Evolutionary conservation across 2,113 vertebrate genomes (phyloP), one percentile per base, ranked within the genome.

Genomic region (Toxotes chatareus): DNA sequence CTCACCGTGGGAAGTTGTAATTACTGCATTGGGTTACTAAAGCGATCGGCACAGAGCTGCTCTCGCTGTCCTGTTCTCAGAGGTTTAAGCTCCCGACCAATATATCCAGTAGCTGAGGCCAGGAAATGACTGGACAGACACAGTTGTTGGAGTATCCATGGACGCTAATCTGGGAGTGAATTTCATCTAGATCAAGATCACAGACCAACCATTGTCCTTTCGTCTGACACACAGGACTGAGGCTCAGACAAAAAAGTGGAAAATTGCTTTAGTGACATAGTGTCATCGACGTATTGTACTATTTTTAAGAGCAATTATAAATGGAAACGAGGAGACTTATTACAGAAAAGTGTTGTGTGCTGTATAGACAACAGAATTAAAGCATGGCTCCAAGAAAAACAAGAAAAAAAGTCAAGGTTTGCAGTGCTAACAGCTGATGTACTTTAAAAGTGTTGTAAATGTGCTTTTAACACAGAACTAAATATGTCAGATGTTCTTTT

Each of bases 1-100:
- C 82, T 75, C 84, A 76, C 60, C 81, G 90, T 92, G 93, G 91
- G 92, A 89, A 92, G 90, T 87, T 82, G 84, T 92, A 90, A 93
- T 94, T 93, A 91, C 51, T 59, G 90, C 85, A 61, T 93, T 88
- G 80, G 84, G 90, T 94, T 94, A 89, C 93, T 44, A 38, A 44
- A 61, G 83, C 31, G 59, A 73, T 82, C 85, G 62, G 74, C 42
- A 44, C 49, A 27, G 70, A 84, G 66, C 79, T 68, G 68, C 64
- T 72, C 66, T 27, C 34, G 38, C 53, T 42, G 53, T 44, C 75
- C 68, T 31, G 47, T 79, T 84, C 86, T 84, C 83, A 86, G 73
- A 80, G 65, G 63, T 70, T 82, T 80, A 16, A 80, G 76, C 82
- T 73, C 44, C 34, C 12, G 8, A 73, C 62, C 82, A 56, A 65